Evolutionary conservation across 2,797 vertebrate species (phyloP).

Genomic region (Sebastes hubbsi): DNA sequence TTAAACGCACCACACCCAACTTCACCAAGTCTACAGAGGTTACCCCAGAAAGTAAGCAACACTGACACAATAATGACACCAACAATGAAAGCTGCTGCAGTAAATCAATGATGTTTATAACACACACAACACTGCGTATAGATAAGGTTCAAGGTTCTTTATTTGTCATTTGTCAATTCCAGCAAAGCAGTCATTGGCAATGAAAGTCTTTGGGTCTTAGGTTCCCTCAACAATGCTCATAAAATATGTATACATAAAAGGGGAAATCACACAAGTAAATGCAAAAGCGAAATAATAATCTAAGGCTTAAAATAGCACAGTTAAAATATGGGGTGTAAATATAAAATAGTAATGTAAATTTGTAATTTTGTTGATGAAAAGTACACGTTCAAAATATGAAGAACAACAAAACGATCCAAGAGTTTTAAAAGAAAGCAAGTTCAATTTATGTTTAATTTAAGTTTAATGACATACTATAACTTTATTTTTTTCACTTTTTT

Average conservation of each 20-base stretch:
- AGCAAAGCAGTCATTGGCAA: too few species aligned
- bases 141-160: background rate
- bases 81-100: background rate
- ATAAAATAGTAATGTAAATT: too few species aligned
- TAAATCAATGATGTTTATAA: background rate
- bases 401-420: background rate
- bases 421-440: background rate
- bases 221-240: too few species aligned
- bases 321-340: too few species aligned
- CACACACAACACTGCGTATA: background rate
- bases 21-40: constrained; percentile 92
- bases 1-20: constrained; percentile 93
- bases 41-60: constrained; percentile 90
- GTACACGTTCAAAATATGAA: background rate
- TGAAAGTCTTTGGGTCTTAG: too few species aligned
- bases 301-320: too few species aligned
- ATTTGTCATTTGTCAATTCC: too few species aligned
- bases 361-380: too few species aligned
- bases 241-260: too few species aligned
- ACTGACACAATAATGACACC: background rate
- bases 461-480: background rate
- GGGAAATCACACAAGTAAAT: too few species aligned
- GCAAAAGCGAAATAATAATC: too few species aligned
- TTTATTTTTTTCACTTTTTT: background rate
- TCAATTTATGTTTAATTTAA: too few species aligned